phyloP scores from a whole-genome alignment of 2,888 invertebrate species.

The Melipona beecheii region DNA sequence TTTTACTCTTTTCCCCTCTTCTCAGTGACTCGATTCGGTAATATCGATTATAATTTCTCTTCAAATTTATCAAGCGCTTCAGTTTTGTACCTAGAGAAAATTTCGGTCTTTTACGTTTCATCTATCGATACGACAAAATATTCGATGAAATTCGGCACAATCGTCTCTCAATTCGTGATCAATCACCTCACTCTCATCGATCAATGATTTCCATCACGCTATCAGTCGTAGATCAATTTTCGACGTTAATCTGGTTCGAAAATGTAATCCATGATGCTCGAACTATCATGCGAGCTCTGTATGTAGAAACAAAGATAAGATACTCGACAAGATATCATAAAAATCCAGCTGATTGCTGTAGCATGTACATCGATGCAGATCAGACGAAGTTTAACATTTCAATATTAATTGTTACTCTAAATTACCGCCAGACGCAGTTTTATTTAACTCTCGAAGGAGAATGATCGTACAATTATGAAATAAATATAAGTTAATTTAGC shows the following conservation, averaged over 20 bases:
- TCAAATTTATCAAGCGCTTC: background rate
- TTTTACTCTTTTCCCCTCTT: background rate
- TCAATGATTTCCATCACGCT: background rate
- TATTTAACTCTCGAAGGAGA: slow-evolving; percentile 1
- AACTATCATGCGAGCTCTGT: background rate
- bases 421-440: slow-evolving; percentile 24
- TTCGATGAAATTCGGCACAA: background rate
- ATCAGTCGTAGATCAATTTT: background rate
- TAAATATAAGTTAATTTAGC: too few relatives aligned
- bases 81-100: too few relatives aligned
- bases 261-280: background rate
- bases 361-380: background rate
- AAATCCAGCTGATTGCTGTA: background rate
- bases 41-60: background rate
- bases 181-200: background rate
- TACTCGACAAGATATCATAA: background rate
- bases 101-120: background rate
- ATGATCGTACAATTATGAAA: too few relatives aligned
- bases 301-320: background rate
- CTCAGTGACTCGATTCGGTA: background rate
- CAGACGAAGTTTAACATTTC: background rate
- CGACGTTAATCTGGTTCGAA: background rate
- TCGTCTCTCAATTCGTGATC: background rate
- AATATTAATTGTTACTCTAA: slow-evolving; percentile 12
- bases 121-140: too few relatives aligned